Percentiles rank a stretch among this genome's conserved stretches.
These are phyloP conservation scores for Eumacrocentrus americanus DNA, from an alignment of 2,888 invertebrate species.

Conservation along the genomic window DNA sequence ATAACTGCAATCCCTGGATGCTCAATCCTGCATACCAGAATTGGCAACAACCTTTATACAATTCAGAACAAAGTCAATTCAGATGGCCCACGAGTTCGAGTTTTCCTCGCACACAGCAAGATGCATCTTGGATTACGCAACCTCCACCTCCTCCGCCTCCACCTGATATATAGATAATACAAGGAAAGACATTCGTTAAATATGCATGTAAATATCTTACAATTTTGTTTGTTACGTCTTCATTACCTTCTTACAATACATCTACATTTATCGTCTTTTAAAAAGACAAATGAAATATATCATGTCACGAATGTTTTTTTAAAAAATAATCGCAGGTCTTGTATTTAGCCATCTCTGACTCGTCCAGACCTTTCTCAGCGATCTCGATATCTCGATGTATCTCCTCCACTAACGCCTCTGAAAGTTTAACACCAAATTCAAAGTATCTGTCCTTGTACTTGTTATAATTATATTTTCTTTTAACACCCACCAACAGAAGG, in stretches of 20 bases:
- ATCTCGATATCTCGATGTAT: constrained; percentile 81
- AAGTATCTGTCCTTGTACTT: constrained; percentile 14
- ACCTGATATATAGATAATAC: constrained; percentile 25
- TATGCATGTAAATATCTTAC: neutral
- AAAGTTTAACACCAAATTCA: constrained; percentile 30
- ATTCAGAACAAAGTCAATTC: constrained; percentile 15
- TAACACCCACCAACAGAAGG: constrained; percentile 66
- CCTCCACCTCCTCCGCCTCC: constrained; percentile 35
- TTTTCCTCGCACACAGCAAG: constrained; percentile 21
- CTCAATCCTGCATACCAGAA: constrained; percentile 11
- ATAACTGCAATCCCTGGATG: constrained; percentile 32
- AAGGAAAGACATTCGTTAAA: neutral
- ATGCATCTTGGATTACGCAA: constrained; percentile 33
- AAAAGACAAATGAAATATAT: no score
- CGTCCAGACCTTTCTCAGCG: constrained; percentile 70
- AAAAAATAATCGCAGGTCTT: constrained; percentile 66
- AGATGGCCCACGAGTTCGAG: constrained; percentile 32
- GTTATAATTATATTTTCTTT: neutral
- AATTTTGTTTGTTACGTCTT: neutral
- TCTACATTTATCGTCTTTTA: no score
- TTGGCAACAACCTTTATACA: constrained; percentile 13
- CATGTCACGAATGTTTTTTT: neutral
- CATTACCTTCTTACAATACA: neutral
- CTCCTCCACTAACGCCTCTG: constrained; percentile 76
- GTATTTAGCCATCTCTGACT: constrained; percentile 63